Percentiles rank a stretch among this genome's conserved stretches.
Evolutionary conservation across 2,797 vertebrate species (phyloP).

Genomic region (Vipera ursinii): DNA sequence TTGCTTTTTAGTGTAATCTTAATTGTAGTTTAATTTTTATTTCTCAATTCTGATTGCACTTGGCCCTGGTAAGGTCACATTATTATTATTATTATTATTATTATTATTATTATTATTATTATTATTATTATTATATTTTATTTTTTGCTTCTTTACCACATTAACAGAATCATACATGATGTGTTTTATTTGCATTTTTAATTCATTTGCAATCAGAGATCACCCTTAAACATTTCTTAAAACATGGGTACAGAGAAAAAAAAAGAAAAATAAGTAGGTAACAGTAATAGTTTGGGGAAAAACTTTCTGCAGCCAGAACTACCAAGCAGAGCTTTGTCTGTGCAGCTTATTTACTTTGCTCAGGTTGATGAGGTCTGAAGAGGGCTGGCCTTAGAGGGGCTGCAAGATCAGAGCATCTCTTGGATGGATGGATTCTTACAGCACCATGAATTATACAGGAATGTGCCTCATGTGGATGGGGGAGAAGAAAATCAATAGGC

Average conservation of each 20-base stretch:
- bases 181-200: not conserved
- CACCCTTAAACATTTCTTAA: not conserved
- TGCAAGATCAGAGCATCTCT: not conserved
- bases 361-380: not conserved
- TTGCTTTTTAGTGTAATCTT: not conserved
- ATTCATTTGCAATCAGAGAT: not conserved
- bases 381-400: not conserved
- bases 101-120: not conserved
- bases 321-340: not conserved
- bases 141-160: not conserved
- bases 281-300: not conserved
- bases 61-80: not conserved
- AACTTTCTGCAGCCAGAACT: not conserved
- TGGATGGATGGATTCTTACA: not conserved
- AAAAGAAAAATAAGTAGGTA: not conserved
- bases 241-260: not conserved
- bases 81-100: not conserved
- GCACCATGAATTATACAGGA: not conserved
- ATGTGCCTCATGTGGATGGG: constrained; percentile 1
- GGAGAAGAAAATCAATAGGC: not conserved
- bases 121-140: not conserved
- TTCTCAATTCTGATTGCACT: not conserved
- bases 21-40: not conserved
- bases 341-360: not conserved
- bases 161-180: not conserved